Conservation (phyloP, 2,797 vertebrate species). For the Varecia variegata region DNA sequence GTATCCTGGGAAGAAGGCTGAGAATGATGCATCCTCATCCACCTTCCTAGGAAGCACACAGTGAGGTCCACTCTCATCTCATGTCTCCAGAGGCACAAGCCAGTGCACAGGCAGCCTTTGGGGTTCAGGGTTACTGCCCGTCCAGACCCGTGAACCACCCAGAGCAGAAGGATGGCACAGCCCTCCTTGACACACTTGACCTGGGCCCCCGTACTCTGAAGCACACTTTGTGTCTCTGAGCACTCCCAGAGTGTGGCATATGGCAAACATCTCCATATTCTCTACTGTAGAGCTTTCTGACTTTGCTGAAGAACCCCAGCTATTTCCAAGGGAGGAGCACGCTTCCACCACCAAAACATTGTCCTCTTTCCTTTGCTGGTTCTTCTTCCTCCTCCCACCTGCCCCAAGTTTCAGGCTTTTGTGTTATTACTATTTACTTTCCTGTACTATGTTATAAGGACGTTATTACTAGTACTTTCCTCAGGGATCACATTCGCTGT, state of each 20-base stretch:
- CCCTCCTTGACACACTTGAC: not conserved
- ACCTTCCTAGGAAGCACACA: not conserved
- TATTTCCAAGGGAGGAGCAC: not conserved
- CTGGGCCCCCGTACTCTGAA: accelerated
- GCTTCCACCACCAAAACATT: not conserved
- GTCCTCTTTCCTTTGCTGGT: not conserved
- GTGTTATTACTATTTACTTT: not conserved
- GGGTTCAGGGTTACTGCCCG: not conserved
- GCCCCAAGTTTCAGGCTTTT: not conserved
- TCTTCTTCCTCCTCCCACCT: not conserved
- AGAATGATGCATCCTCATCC: not conserved
- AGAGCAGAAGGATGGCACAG: not conserved
- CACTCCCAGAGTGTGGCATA: not conserved
- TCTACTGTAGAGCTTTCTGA: not conserved
- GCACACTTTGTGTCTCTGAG: not conserved
- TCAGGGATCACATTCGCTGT: not conserved
- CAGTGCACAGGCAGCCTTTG: not conserved
- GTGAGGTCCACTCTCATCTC: not conserved
- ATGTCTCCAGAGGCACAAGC: not conserved
- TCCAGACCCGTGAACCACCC: not conserved
- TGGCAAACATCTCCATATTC: not conserved
- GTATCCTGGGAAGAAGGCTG: not conserved
- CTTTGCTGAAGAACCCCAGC: not conserved
- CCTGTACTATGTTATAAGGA: not conserved
- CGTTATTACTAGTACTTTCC: not conserved